Base-by-base conservation (phyloP, 2,113 vertebrate genomes). In the Coracopsis vasa region DNA sequence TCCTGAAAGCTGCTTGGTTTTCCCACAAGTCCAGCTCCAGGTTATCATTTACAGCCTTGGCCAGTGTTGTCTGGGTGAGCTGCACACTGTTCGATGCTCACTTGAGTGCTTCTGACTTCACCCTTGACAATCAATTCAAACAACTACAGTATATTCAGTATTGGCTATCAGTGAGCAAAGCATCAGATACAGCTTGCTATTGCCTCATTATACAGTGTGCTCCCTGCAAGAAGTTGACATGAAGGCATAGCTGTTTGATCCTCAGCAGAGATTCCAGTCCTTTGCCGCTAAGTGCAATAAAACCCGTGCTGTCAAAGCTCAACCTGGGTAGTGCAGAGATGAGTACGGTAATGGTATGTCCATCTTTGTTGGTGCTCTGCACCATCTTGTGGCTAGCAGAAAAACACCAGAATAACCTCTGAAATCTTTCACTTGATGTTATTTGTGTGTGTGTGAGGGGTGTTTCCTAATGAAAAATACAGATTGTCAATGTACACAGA, bases 331-430 rank as follows among this genome's bases (percentile, higher is more conserved):
- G 86, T 15, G 69, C 75, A 18, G 82, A 45, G 81, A 78, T 39
- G 35, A 69, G 77, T 41, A 14, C 0, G 0, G 51, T 71, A 79
- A 51, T 69, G 77, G 14, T 60, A 44, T 27, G 80, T 50, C 92
- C 66, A 17, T 58, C 91, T 95, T 84, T 89, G 65, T 47, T 92
- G 91, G 86, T 96, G 42, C 86, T 89, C 80, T 95, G 84, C 96
- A 97, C 95, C 96, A 96, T 96, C 96, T 97, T 96, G 96, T 97
- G 96, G 96, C 83, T 96, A 89, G 80, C 73, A 47, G 69, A 65
- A 87, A 96, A 96, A 96, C 48, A 80, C 41, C 81, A 92, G 53
- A 83, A 83, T 28, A 87, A 21, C 35, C 28, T 86, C 86, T 48
- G 47, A 81, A 92, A 44, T 79, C 0, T 48, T 87, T 47, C 11